A percentile compares a stretch with the other conserved stretches of the same genome.
Conservation (phyloP, 2,113 vertebrate genomes). For the Notothenia rossii region DNA sequence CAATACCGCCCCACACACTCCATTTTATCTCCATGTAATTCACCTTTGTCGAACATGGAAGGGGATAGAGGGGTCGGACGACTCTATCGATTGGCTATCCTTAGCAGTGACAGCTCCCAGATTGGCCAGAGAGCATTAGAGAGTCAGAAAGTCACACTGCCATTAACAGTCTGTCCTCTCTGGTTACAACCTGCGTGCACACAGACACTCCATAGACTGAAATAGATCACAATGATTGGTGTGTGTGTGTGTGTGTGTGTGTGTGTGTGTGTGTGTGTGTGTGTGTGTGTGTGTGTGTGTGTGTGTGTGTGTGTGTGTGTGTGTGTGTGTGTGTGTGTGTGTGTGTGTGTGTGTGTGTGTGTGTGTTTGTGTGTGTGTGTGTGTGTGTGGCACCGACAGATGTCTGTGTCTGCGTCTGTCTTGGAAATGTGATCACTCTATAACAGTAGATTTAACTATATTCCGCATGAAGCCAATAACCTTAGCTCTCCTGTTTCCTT, state of each 20-base stretch:
- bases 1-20: not conserved
- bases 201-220: constrained; percentile 39
- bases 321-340: not conserved
- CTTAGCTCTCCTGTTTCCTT: not conserved
- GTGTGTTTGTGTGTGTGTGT: constrained; percentile 3
- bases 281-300: too few species aligned
- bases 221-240: constrained; percentile 53
- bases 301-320: constrained; percentile 24
- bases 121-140: constrained; percentile 75
- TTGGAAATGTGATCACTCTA: constrained; percentile 35
- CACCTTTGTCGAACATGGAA: constrained; percentile 70
- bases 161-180: constrained; percentile 79
- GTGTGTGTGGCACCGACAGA: constrained; percentile 15
- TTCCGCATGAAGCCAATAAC: constrained; percentile 27
- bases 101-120: constrained; percentile 72
- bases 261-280: constrained; percentile 37
- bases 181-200: constrained; percentile 58
- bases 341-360: constrained; percentile 16
- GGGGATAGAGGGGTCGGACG: constrained; percentile 57
- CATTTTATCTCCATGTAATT: constrained; percentile 64
- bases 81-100: constrained; percentile 75
- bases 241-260: constrained; percentile 28
- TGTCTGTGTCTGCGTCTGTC: not conserved
- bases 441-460: constrained; percentile 19
- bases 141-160: constrained; percentile 74